Evolutionary conservation across 2,113 vertebrate species (phyloP).

Genomic region (Aythya baeri): DNA sequence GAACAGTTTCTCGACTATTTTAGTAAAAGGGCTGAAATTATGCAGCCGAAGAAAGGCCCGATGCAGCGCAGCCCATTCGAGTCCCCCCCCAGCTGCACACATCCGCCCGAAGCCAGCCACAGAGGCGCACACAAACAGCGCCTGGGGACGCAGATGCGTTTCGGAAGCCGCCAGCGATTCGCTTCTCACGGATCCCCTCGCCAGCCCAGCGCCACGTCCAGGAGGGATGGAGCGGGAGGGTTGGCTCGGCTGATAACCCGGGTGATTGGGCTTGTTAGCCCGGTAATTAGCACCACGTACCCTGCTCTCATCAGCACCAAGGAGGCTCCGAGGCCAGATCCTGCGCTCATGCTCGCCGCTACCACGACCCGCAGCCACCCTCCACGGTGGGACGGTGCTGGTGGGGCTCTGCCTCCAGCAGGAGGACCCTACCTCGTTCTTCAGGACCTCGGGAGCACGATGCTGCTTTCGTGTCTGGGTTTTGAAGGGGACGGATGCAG

Average conservation of each 20-base stretch:
- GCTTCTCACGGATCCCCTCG: conserved; percentile 50
- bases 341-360: background rate
- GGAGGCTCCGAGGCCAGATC: background rate
- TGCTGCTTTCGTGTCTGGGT: background rate
- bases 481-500: background rate
- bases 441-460: background rate
- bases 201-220: background rate
- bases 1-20: conserved; percentile 52
- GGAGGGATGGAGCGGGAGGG: background rate
- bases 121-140: background rate
- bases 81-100: conserved; percentile 39
- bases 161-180: conserved; percentile 14
- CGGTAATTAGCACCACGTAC: background rate
- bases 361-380: background rate
- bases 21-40: conserved; percentile 21
- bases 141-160: background rate
- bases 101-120: background rate
- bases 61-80: background rate
- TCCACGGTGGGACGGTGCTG: background rate
- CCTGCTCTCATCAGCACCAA: background rate
- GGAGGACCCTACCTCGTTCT: background rate
- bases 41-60: background rate
- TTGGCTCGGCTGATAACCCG: conserved; percentile 15
- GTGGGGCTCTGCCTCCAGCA: background rate
- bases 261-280: conserved; percentile 28